Conservation (phyloP, 1,140 invertebrate species). For the Monomorium pharaonis region DNA sequence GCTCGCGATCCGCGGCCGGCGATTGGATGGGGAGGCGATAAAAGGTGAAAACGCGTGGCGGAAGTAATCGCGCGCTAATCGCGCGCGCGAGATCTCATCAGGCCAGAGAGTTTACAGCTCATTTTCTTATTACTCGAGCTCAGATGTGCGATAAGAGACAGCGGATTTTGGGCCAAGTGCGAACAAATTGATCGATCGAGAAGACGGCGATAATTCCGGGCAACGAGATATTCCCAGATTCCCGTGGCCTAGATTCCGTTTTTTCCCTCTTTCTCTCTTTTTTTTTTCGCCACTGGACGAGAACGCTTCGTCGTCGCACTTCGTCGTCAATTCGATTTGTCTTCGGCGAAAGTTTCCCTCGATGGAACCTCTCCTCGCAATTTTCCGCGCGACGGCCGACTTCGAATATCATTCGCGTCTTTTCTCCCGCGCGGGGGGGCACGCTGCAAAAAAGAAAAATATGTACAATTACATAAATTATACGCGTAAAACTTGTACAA, state of each 20-base stretch:
- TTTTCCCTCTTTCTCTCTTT: background rate
- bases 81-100: background rate
- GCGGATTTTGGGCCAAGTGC: no score
- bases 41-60: conserved; percentile 6
- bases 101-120: background rate
- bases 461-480: no score
- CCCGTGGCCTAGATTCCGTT: background rate
- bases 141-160: no score
- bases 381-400: background rate
- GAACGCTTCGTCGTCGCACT: no score
- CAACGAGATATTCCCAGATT: background rate
- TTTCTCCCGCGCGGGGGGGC: no score
- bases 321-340: background rate
- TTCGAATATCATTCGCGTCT: background rate
- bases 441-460: no score
- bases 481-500: no score
- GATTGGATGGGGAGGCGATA: background rate
- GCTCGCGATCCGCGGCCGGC: background rate
- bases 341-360: background rate
- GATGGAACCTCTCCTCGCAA: background rate
- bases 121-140: background rate
- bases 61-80: conserved; percentile 11
- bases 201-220: background rate
- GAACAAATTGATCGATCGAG: background rate
- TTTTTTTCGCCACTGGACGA: background rate